A percentile compares a stretch with the other conserved stretches of the same genome.
phyloP scores from a whole-genome alignment of 2,888 invertebrate species.

The Zele albiditarsus region DNA sequence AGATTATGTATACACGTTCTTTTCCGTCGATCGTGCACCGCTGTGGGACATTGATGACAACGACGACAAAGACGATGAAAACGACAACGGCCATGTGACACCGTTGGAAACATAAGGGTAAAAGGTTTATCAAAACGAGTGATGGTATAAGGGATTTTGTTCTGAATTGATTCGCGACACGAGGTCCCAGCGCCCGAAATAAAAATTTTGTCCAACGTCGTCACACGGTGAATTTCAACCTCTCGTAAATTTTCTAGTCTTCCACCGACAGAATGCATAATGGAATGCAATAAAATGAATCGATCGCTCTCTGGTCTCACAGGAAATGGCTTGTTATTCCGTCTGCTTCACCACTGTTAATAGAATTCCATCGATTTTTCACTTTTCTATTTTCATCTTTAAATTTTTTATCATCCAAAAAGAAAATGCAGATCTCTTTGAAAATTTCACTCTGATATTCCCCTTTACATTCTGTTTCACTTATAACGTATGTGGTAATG shows the following conservation, averaged over 20 bases:
- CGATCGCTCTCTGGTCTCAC: conserved; percentile 4
- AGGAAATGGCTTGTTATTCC: conserved; percentile 25
- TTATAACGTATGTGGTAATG: too few relatives aligned
- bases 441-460: too few relatives aligned
- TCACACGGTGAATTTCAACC: conserved; percentile 7
- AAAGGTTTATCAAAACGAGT: conserved; percentile 6
- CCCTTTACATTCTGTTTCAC: too few relatives aligned
- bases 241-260: conserved; percentile 24
- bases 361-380: background rate
- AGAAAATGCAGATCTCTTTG: too few relatives aligned
- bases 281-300: conserved; percentile 13
- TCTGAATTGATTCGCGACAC: conserved; percentile 27
- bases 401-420: too few relatives aligned
- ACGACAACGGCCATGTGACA: background rate
- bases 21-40: conserved; percentile 12
- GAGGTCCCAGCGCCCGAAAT: background rate
- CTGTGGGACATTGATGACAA: background rate
- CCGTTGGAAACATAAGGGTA: conserved; percentile 8
- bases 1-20: conserved; percentile 18
- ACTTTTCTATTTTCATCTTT: background rate
- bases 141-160: conserved; percentile 4
- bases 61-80: background rate
- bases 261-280: conserved; percentile 26
- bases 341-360: background rate
- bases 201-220: conserved; percentile 5